phyloP scores from a whole-genome alignment of 2,113 vertebrate species.

The Leuciscus idus region DNA sequence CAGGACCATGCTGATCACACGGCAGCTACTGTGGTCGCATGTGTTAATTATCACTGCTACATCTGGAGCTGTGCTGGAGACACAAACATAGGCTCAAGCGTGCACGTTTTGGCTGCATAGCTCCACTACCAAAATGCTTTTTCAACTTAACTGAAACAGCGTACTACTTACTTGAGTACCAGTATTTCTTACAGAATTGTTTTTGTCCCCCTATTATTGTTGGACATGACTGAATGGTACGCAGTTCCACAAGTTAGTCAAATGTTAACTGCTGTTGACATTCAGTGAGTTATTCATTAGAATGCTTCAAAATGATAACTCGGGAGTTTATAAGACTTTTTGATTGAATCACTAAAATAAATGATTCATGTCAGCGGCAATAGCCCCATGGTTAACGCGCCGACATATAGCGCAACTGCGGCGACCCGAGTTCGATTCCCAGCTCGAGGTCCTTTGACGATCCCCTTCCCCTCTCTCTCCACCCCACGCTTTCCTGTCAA shows the following conservation, averaged over 20 bases:
- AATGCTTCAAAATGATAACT: neutral
- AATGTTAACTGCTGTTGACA: neutral
- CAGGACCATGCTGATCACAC: slow-evolving; percentile 61
- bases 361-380: too few species aligned
- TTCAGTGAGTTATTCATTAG: neutral
- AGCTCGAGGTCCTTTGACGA: too few species aligned
- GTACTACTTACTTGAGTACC: neutral
- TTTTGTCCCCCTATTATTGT: neutral
- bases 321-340: neutral
- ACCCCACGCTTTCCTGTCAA: too few species aligned
- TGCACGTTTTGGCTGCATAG: slow-evolving; percentile 53
- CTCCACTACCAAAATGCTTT: neutral
- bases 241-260: neutral
- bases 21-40: slow-evolving; percentile 62
- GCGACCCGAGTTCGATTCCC: too few species aligned
- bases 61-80: slow-evolving; percentile 51
- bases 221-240: neutral
- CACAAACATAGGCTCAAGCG: neutral
- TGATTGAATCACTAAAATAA: neutral
- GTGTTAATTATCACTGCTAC: slow-evolving; percentile 72
- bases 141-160: neutral
- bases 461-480: too few species aligned
- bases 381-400: too few species aligned
- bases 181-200: neutral
- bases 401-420: too few species aligned